Conservation (phyloP, 2,888 invertebrate genomes). For the Tigriopus californicus region DNA sequence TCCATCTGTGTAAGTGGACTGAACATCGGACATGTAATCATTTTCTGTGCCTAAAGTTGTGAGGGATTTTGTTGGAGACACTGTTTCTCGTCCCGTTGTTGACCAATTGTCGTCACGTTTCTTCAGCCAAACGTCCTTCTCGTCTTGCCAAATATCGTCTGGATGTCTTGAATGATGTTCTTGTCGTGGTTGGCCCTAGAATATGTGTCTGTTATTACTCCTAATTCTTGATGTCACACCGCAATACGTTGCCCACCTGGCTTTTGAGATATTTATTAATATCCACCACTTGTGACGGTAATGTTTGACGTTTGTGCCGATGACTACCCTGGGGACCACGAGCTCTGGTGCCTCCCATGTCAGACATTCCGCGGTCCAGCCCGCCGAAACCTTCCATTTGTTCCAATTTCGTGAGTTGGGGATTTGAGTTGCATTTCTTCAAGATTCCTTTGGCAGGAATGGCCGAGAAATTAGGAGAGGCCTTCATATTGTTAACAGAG, state of each 20-base stretch:
- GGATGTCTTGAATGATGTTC: neutral
- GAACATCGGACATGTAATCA: constrained; percentile 2
- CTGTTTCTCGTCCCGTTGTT: too few relatives aligned
- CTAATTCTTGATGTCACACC: neutral
- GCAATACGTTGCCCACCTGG: neutral
- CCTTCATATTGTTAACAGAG: neutral
- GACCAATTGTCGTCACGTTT: neutral
- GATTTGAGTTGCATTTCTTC: constrained; percentile 14
- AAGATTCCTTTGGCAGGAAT: constrained; percentile 15
- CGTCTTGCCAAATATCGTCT: neutral
- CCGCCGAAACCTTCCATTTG: neutral
- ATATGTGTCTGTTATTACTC: too few relatives aligned
- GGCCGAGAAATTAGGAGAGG: constrained; percentile 7
- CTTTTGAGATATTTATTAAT: constrained; percentile 10
- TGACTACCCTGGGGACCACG: neutral
- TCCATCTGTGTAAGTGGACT: neutral
- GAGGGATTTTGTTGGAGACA: too few relatives aligned
- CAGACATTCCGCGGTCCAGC: neutral
- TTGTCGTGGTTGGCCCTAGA: neutral
- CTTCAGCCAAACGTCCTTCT: neutral
- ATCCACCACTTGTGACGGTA: neutral
- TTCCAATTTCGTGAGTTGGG: constrained; percentile 2
- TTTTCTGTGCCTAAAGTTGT: neutral
- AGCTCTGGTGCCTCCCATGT: neutral
- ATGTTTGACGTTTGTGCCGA: neutral